Base-by-base conservation (phyloP, 2,797 vertebrate genomes). In the Morus bassanus region DNA sequence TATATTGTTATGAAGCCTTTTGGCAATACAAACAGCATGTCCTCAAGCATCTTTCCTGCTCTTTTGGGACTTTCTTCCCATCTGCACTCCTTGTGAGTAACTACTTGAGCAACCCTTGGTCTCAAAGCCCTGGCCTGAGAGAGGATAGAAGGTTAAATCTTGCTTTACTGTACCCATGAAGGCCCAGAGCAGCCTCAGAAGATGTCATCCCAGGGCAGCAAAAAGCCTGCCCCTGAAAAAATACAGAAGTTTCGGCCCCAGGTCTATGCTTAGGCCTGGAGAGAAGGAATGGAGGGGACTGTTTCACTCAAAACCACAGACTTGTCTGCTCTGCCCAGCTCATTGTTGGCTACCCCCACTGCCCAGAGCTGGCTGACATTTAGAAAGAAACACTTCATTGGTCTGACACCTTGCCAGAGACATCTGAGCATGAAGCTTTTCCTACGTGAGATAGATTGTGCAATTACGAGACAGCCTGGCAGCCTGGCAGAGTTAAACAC, bases 351-450 rank as follows among this genome's bases (percentile, higher is more conserved):
- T 90, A 37, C 63, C 64, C 77, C 80, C 86, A 57, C 60, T 53
- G 87, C 59, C 74, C 2, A 0, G 64, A 79, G 64, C 86, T 94
- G 94, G 90, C 80, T 95, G 88, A 96, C 92, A 79, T 95, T 94
- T 92, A 80, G 80, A 85, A 80, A 80, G 69, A 91, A 96, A 94
- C 84, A 68, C 75, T 95, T 94, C 90, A 67, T 60, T 54, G 86
- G 35, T 35, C 77, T 95, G 91, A 96, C 85, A 82, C 56, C 64
- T 87, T 89, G 85, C 74, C 91, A 92, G 83, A 85, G 85, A 87
- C 83, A 57, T 87, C 81, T 46, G 77, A 85, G 88, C 83, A 37
- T 37, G 59, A 93, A 41, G 68, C 45, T 87, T 73, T 39, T 78
- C 46, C 68, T 89, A 12, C 0, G 0, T 60, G 70, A 95, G 70